Conservation (phyloP, 2,113 vertebrate species). For the Lycaon pictus region DNA sequence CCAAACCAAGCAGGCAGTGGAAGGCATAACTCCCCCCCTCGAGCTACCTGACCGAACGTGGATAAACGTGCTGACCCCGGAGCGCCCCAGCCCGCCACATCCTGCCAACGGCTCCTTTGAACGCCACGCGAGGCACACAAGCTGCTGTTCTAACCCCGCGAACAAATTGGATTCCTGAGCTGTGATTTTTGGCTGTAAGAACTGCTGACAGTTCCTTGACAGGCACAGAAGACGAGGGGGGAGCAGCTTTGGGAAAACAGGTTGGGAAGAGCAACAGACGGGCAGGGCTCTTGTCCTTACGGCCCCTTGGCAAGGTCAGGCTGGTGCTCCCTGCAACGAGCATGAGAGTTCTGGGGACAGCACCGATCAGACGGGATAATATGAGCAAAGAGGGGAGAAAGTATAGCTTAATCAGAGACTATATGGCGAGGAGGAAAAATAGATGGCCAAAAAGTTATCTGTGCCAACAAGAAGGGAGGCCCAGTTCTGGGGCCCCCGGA, state of each 20-base stretch:
- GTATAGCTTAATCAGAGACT: background rate
- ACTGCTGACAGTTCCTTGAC: background rate
- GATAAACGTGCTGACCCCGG: too few species aligned
- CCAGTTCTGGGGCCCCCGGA: accelerated
- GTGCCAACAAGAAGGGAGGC: too few species aligned
- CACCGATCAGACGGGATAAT: background rate
- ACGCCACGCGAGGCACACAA: accelerated
- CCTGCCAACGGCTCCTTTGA: accelerated
- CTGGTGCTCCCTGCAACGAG: background rate
- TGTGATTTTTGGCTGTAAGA: background rate
- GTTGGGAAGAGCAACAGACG: accelerated
- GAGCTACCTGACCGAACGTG: too few species aligned
- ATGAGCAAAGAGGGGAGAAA: too few species aligned
- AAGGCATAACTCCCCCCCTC: background rate
- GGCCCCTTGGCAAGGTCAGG: background rate
- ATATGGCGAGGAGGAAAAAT: accelerated
- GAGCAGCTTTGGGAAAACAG: background rate
- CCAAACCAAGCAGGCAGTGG: background rate
- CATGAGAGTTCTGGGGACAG: background rate
- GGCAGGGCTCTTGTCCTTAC: accelerated
- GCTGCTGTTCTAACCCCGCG: background rate
- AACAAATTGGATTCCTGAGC: background rate
- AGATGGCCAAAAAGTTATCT: background rate
- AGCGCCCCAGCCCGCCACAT: background rate
- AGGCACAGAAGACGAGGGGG: background rate